These are phyloP conservation scores for Spheniscus mendiculus DNA, from an alignment of 2,113 vertebrate genomes.

Conservation along the genomic window DNA sequence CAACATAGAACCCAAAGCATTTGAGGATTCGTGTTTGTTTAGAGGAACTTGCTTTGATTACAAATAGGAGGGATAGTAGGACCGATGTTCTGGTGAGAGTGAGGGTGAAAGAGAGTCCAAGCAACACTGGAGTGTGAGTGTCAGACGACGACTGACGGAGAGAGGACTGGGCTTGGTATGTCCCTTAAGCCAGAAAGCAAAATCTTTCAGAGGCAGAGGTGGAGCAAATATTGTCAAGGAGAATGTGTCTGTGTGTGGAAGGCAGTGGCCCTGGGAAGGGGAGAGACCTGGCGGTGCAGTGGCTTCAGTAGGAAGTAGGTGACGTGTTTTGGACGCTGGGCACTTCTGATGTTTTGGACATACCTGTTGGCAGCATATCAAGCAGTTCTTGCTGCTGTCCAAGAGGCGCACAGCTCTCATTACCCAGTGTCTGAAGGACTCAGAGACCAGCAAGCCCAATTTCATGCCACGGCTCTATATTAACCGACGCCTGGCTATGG, in stretches of 20 bases:
- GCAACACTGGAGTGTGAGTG: background rate
- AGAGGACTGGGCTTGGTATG: background rate
- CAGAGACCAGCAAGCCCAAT: constrained; percentile 94
- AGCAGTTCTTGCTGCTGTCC: constrained; percentile 94
- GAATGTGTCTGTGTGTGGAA: background rate
- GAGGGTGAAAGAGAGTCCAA: background rate
- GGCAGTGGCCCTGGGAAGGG: background rate
- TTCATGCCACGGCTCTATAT: constrained; percentile 98
- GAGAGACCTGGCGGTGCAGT: background rate
- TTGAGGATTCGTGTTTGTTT: background rate
- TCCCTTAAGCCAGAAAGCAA: background rate
- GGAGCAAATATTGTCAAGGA: background rate
- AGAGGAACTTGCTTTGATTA: background rate
- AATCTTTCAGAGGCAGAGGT: background rate
- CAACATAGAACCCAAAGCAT: background rate
- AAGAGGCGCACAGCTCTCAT: constrained; percentile 91
- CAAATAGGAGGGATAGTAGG: background rate
- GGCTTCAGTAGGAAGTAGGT: background rate
- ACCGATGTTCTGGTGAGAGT: background rate
- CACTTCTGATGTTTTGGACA: background rate
- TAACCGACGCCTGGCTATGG: constrained; percentile 96
- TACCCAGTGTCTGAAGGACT: constrained; percentile 94
- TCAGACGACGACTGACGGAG: background rate
- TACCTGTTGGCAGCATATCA: constrained; percentile 82
- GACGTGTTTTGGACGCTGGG: background rate